A percentile compares a stretch with the other conserved stretches of the same genome.
These are phyloP conservation scores for Reticulitermes speratus DNA, from an alignment of 1,140 invertebrate species.

Conservation along the genomic window DNA sequence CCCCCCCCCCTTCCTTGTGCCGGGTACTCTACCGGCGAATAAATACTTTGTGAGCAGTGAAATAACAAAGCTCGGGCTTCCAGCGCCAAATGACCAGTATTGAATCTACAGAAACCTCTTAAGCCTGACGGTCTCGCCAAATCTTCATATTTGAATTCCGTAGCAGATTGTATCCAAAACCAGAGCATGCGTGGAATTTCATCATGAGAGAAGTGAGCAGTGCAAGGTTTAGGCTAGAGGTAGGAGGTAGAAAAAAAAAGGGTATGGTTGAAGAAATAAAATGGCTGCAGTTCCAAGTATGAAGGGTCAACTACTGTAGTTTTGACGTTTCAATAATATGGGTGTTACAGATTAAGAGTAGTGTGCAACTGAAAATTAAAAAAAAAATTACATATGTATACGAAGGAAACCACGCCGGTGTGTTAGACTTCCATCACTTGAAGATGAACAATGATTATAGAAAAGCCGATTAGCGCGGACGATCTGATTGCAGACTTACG, in stretches of 20 bases:
- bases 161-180: not conserved
- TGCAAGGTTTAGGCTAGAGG: not conserved
- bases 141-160: constrained; percentile 13
- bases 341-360: not conserved
- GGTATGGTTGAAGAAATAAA: not conserved
- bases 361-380: not conserved
- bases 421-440: not conserved
- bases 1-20: too few relatives aligned
- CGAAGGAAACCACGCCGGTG: not conserved
- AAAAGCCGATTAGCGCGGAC: not conserved
- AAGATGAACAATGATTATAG: not conserved
- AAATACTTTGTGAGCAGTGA: not conserved
- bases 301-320: not conserved
- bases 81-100: not conserved
- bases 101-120: not conserved
- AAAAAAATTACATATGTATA: not conserved
- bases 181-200: not conserved
- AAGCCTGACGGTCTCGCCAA: not conserved
- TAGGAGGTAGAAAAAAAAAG: not conserved
- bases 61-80: not conserved
- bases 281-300: not conserved
- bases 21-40: too few relatives aligned
- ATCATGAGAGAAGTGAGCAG: not conserved
- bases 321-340: constrained; percentile 1
- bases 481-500: not conserved